Base-by-base conservation (phyloP, 2,113 vertebrate species). In the Chamaea fasciata region DNA sequence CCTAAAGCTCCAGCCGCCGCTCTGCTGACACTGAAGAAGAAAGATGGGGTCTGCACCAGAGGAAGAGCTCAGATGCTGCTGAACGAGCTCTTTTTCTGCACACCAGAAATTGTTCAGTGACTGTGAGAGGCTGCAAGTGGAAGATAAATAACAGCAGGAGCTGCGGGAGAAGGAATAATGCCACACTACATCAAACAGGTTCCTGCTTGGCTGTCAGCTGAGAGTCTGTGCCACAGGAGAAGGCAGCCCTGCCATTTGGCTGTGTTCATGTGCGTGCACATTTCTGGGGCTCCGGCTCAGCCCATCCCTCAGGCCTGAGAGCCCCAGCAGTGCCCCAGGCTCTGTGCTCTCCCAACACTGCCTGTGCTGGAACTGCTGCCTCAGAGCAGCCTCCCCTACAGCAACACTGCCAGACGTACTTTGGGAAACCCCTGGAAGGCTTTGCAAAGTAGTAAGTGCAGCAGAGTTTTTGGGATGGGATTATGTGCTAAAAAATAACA, bases 81-180 rank as follows among this genome's bases (percentile, higher is more conserved):
- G 75, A 85, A 79, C 0, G 37, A 89, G 81, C 49, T 89, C 73
- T 83, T 90, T 89, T 83, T 31, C 55, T 79, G 67, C 87, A n/a
- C 59, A 5, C 20, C n/a, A 89, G 65, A 41, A 69, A 87, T 50
- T 39, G 87, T 52, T 92, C 87, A 39, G 77, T 10, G 79, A 22
- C 90, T 56, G 90, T 0, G 3, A 85, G 87, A 56, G 86, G 81
- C 95, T 92, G 92, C 69, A 33, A 83, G 75, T 7, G 17, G 50
- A 73, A 96, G 93, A 95, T 86, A 93, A 96, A 88, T 83, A 77
- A 55, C 75, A 87, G 81, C 84, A 18, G 2, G 44, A 87, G 87
- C 81, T 76, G 84, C 89, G 80, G 44, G 26, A 91, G 83, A 37
- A 84, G 84, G 83, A 90, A 57, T 74, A 85, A 85, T 31, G 42